Base-by-base conservation (phyloP, 2,888 invertebrate species). In the Troglohyphantes excavatus region DNA sequence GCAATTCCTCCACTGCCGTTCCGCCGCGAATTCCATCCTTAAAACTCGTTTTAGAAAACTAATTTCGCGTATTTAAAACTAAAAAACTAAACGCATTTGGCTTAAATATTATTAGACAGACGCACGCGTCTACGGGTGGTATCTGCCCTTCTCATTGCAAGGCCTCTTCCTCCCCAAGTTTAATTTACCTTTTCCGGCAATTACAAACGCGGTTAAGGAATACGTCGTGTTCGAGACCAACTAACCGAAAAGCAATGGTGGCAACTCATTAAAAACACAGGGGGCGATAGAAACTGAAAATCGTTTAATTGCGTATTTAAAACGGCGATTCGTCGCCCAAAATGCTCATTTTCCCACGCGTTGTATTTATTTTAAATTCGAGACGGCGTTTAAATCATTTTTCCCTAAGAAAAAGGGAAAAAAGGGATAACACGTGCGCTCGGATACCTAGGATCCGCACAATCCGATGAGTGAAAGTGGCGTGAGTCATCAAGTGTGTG, bases 231-330 rank as follows among this genome's bases (percentile, higher is more conserved):
- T 70, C 63, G 67, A 88, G 76, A 70, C 75, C 73, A 68, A 67
- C 83, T 83, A 53, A 79, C 75, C 70, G 39, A 82, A 61, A 68
- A 75, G 76, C 73, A 75, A 7, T 39, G 53, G 53, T 17, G 13
- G 85, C 26, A 72, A 68, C 84, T 79, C 90, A 84, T 90, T 90
- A 84, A 83, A 90, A 79, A 79, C 83, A n/a, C 29, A n/a, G 63
- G 46, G 59, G 17, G n/a, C 61, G 72, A 90, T 90, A 84, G 79
- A 63, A 90, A 85, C 81, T 65, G 85, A 73, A 90, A 78, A 90
- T 85, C 90, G 65, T 85, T 85, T 84, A 85, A 90, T 90, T 90
- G 81, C 85, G 78, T 63, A 84, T 85, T 85, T 78, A 86, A 78
- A 86, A 79, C 70, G 59, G 53, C 53, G 76, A 83, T 83, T 82